A percentile compares a stretch with the other conserved stretches of the same genome.
Conservation (phyloP, 2,888 invertebrate species). For the Anodontia alba region DNA sequence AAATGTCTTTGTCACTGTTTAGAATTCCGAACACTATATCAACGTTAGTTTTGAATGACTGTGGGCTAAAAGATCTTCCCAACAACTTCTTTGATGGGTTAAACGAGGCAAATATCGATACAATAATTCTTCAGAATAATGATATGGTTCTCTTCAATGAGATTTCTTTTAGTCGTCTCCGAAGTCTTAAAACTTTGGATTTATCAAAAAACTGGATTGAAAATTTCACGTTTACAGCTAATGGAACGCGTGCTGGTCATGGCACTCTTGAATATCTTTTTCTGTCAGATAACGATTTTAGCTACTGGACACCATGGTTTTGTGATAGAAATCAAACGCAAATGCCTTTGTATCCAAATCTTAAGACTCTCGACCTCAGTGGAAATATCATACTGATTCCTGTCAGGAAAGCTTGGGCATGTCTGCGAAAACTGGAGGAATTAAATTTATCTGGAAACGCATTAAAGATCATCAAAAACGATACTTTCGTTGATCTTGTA, state of each 20-base stretch:
- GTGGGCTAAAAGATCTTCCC: not conserved
- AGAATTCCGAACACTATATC: not conserved
- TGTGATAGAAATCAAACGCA: not conserved
- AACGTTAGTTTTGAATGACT: not conserved
- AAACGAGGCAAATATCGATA: not conserved
- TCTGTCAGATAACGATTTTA: not conserved
- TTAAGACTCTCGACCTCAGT: not conserved
- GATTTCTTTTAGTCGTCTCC: not conserved
- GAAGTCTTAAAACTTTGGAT: not conserved
- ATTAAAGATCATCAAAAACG: conserved; percentile 30
- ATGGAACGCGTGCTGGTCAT: not conserved
- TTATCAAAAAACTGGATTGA: not conserved
- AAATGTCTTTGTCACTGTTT: not conserved
- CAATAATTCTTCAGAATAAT: not conserved
- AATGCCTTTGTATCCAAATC: not conserved
- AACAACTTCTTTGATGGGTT: not conserved
- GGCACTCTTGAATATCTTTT: not conserved
- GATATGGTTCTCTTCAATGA: not conserved
- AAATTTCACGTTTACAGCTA: not conserved
- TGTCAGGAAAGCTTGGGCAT: conserved; percentile 20
- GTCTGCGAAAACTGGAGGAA: conserved; percentile 29
- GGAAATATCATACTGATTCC: not conserved
- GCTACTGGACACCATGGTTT: not conserved
- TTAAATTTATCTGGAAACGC: conserved; percentile 34
- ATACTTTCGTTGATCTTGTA: conserved; percentile 25